Base-by-base conservation (phyloP, 2,113 vertebrate genomes). In the Chunga burmeisteri region DNA sequence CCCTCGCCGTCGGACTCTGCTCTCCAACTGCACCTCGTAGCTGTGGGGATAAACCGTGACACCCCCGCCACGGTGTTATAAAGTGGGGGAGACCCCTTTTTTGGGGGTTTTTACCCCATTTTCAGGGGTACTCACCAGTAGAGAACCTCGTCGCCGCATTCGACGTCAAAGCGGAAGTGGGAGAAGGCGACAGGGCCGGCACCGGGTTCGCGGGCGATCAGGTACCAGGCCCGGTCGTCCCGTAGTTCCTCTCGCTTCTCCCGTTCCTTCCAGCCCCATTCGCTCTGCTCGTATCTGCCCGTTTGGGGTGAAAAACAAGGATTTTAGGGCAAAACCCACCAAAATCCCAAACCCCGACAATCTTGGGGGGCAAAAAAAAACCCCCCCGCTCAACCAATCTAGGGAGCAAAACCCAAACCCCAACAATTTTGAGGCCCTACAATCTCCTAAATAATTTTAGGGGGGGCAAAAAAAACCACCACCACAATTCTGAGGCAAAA, bases 211-310 rank as follows among this genome's bases (percentile, higher is more conserved):
- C 98, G 98, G 23, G 99, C 99, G 29, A 99, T 97, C 23, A 99
- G 98, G 96, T 99, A 99, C 99, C 99, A 99, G 38, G 99, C 99
- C 38, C 99, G 97, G 90, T 99, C 99, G 2, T 99, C 99, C 3
- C 98, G 98, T 98, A 99, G 98, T 94, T 99, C 99, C 23, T 99
- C 99, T 13, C 98, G 97, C 83, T 99, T 99, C 96, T 99, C 99
- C 47, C 99, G 97, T 89, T 99, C 99, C 93, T 99, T 99, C 99
- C 99, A 99, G 11, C 99, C 99, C 99, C 99, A 99, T 89, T 99
- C 99, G 6, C 99, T 99, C 93, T 99, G 99, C 97, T 99, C 99
- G 7, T 99, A 99, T 97, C 99, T 99, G 71, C 18, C 36, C 29
- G 3, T 46, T 46, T 15, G 44, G 80, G 44, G 53, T 2, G 4